These are phyloP conservation scores for Cephus spinipes DNA, from an alignment of 2,888 invertebrate species.

Conservation along the genomic window DNA sequence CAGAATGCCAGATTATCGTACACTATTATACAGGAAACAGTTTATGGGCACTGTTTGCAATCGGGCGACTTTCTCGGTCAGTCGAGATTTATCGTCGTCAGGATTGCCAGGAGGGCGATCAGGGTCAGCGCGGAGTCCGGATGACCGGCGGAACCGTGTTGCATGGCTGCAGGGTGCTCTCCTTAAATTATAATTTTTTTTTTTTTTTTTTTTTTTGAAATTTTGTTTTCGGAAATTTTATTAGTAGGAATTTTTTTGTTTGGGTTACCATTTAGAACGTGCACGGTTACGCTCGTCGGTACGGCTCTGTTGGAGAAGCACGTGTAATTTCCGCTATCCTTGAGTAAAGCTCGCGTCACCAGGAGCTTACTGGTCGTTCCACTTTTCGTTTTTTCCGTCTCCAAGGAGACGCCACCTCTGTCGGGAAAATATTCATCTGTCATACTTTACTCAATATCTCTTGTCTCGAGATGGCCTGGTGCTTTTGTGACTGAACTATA, in stretches of 20 bases:
- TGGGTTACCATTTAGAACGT: slow-evolving; percentile 56
- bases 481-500: not conserved
- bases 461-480: too few species aligned
- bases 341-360: slow-evolving; percentile 83
- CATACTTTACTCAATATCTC: too few species aligned
- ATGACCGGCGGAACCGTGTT: slow-evolving; percentile 42
- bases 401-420: slow-evolving; percentile 85
- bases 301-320: slow-evolving; percentile 86
- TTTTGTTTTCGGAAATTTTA: slow-evolving; percentile 43
- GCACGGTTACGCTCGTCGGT: slow-evolving; percentile 56
- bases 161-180: slow-evolving; percentile 61
- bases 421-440: slow-evolving; percentile 38
- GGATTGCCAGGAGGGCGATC: slow-evolving; percentile 33
- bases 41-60: too few species aligned
- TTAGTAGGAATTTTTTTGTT: not conserved
- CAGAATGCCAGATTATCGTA: too few species aligned
- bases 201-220: not conserved
- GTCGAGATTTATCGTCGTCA: slow-evolving; percentile 22
- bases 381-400: slow-evolving; percentile 84
- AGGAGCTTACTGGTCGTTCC: slow-evolving; percentile 84
- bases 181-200: slow-evolving; percentile 39
- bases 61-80: too few species aligned
- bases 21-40: too few species aligned
- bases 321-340: slow-evolving; percentile 90
- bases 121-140: too few species aligned